Evolutionary conservation across 64 coral and sea anemone species (phyloP).

Genomic region (Dendrophyllia cribrosa): DNA sequence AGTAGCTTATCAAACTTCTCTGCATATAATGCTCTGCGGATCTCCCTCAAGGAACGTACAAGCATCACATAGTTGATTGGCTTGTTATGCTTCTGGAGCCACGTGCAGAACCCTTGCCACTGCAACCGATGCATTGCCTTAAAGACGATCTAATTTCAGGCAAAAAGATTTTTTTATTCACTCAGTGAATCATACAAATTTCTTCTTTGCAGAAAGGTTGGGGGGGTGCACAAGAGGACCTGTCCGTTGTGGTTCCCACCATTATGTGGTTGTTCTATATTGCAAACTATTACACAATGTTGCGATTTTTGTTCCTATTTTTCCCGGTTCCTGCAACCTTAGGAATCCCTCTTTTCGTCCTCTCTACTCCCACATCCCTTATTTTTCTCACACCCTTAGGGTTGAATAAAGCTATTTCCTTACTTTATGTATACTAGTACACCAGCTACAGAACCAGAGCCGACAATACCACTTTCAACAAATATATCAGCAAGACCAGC

Average conservation of each 20-base stretch:
- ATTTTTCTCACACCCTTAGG: not conserved
- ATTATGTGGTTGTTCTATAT: no score
- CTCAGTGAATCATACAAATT: not conserved
- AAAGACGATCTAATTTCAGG: conserved; percentile 20
- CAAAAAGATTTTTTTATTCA: not conserved
- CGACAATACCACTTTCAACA: conserved; percentile 54
- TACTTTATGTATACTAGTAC: conserved; percentile 60
- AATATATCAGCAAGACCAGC: conserved; percentile 55
- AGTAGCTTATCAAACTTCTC: conserved; percentile 27
- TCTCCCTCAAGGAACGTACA: not conserved
- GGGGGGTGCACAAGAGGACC: no score
- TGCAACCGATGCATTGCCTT: not conserved
- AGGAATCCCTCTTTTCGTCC: no score
- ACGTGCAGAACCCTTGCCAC: not conserved
- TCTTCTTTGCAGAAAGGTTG: no score
- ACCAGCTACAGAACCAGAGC: conserved; percentile 40
- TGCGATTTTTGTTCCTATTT: no score
- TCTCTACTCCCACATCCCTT: no score
- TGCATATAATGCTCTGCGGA: not conserved
- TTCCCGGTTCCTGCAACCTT: no score
- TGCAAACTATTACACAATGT: no score
- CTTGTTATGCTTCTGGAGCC: not conserved
- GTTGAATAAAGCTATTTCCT: not conserved
- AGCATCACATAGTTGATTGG: not conserved
- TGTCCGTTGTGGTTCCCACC: no score